Percentiles rank a stretch among this genome's conserved stretches.
Conservation (phyloP, 2,113 vertebrate genomes). For the Chinchilla lanigera region DNA sequence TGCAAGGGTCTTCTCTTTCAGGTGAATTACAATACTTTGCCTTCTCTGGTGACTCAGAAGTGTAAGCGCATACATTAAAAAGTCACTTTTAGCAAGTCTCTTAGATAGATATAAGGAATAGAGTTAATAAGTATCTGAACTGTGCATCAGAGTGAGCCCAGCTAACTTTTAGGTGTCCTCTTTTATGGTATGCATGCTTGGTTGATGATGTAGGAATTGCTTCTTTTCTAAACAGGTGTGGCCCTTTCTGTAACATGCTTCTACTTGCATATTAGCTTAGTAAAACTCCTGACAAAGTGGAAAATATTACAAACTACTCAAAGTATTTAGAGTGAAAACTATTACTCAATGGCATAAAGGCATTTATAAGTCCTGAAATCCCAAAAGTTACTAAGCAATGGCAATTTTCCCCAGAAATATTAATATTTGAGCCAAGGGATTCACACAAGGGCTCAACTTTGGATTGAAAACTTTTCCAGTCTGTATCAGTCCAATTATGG, state of each 20-base stretch:
- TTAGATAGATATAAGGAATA: background rate
- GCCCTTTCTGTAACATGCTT: slow-evolving; percentile 68
- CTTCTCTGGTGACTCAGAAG: slow-evolving; percentile 38
- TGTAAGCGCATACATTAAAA: background rate
- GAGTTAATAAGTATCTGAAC: background rate
- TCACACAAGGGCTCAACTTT: background rate
- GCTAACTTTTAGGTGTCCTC: slow-evolving; percentile 3
- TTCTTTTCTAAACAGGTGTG: slow-evolving; percentile 67
- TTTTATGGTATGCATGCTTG: slow-evolving; percentile 39
- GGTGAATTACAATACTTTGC: background rate
- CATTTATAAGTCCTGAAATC: slow-evolving; percentile 33
- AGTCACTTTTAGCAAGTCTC: background rate
- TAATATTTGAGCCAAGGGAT: background rate
- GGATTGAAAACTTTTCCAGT: background rate
- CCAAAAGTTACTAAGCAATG: background rate
- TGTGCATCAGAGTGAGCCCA: background rate
- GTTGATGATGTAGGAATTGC: slow-evolving; percentile 9
- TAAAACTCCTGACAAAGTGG: slow-evolving; percentile 67
- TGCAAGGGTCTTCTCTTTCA: background rate
- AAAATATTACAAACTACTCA: slow-evolving; percentile 68
- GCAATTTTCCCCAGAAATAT: too few relatives aligned
- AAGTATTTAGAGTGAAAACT: slow-evolving; percentile 52
- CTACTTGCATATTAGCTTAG: slow-evolving; percentile 54
- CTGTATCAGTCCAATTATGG: background rate
- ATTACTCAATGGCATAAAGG: slow-evolving; percentile 55